phyloP scores from a whole-genome alignment of 2,888 invertebrate species.

The Campoplex capitator region DNA sequence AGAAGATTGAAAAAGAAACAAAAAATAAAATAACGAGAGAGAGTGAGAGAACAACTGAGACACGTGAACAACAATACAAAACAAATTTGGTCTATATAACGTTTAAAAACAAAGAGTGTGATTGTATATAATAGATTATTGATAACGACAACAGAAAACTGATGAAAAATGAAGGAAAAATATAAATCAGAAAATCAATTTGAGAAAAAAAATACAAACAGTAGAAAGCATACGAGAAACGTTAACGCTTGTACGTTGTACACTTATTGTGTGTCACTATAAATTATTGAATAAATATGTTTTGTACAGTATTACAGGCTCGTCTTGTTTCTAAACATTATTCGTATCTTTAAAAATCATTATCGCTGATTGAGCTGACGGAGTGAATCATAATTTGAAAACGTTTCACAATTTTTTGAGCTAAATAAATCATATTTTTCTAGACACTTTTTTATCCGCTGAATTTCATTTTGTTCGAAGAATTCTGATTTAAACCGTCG shows the following conservation, averaged over 20 bases:
- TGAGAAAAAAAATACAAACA: slow-evolving; percentile 41
- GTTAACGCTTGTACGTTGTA: slow-evolving; percentile 79
- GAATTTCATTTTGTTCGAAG: too few species aligned
- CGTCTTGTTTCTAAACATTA: not conserved
- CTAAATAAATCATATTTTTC: too few species aligned
- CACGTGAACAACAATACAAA: slow-evolving; percentile 45
- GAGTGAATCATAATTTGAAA: too few species aligned
- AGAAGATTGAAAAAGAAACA: slow-evolving; percentile 69
- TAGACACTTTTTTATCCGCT: too few species aligned
- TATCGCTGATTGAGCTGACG: too few species aligned
- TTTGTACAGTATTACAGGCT: slow-evolving; percentile 79
- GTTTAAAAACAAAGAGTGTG: slow-evolving; percentile 75
- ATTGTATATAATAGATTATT: slow-evolving; percentile 80
- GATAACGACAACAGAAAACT: slow-evolving; percentile 32
- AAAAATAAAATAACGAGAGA: not conserved
- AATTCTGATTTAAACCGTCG: too few species aligned
- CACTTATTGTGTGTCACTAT: slow-evolving; percentile 80
- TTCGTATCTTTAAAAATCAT: too few species aligned
- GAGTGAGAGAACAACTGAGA: slow-evolving; percentile 21
- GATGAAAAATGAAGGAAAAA: slow-evolving; percentile 17
- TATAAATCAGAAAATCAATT: slow-evolving; percentile 32
- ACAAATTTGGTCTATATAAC: slow-evolving; percentile 73
- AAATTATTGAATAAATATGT: slow-evolving; percentile 84
- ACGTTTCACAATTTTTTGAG: too few species aligned
- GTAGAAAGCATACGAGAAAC: slow-evolving; percentile 74